Evolutionary conservation across 2,113 vertebrate species (phyloP).

Genomic region (Carettochelys insculpta): DNA sequence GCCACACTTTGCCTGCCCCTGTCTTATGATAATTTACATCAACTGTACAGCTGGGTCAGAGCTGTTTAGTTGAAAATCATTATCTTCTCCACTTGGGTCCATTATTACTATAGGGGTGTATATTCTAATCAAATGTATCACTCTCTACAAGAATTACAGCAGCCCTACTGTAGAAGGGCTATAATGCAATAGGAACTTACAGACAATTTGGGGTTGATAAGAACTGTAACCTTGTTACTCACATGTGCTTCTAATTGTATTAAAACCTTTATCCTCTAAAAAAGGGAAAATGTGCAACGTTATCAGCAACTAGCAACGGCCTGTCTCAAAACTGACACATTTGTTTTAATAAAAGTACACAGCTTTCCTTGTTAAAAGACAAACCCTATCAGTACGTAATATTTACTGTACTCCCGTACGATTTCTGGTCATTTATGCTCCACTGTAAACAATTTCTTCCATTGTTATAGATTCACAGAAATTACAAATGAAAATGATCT

Average conservation of each 20-base stretch:
- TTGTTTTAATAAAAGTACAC: background rate
- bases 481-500: background rate
- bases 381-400: background rate
- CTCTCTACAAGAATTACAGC: slow-evolving; percentile 11
- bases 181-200: background rate
- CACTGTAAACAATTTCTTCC: background rate
- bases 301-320: background rate
- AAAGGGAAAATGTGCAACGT: background rate
- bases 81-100: background rate
- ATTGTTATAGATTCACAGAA: background rate
- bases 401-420: background rate
- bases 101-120: background rate
- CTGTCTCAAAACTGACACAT: background rate
- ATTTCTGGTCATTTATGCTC: background rate
- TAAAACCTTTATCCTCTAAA: background rate
- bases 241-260: background rate
- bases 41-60: background rate
- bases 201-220: background rate
- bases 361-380: background rate
- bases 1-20: too few relatives aligned
- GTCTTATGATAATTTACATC: background rate
- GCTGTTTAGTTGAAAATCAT: background rate
- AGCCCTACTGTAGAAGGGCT: background rate
- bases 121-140: slow-evolving; percentile 23
- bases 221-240: slow-evolving; percentile 8